Base-by-base conservation (phyloP, 1,140 invertebrate genomes). In the Listronotus bonariensis region DNA sequence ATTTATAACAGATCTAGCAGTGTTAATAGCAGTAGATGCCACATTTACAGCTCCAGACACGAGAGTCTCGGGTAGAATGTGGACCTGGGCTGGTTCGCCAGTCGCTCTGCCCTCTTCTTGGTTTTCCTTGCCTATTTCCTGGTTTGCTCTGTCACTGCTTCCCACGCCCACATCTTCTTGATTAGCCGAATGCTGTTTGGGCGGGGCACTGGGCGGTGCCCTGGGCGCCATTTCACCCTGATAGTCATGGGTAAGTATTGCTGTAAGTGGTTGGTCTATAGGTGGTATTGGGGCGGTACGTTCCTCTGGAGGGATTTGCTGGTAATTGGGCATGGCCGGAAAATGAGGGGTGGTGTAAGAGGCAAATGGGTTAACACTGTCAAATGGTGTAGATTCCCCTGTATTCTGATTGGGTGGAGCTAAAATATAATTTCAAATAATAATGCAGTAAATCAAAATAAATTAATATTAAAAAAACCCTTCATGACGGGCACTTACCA, bases 11-110 rank as follows among this genome's bases (percentile, higher is more conserved):
- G 72, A 72, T 36, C 75, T 61, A 26, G 78, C 77, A 8, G 76
- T 80, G 34, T 69, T 76, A 14, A 78, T 73, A 11, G 78, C 79
- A 10, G 74, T 72, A 5, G 78, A 75, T 34, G 79, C 79, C n/a
- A 78, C 75, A 48, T 73, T 74, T 4, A 78, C 76, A 0, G 78
- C 79, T 6, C 78, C 79, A 55, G 70, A 68, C 8, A 80, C 73
- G 20, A 80, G 67, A 53, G 69, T 73, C 34, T 78, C 78, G 10
- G 73, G 77, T 15, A 72, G 20, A 46, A 68, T 68, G 40, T 71
- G 69, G 14, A 70, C 64, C 9, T 46, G 59, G 14, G 62, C 26
- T 10, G 72, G 60, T 49, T 68, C 69, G 48, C 41, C 45, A 40
- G 12, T 34, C 2, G 53, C 56, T 42, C 53, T n/a, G 46, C 31